Evolutionary conservation across 2,888 invertebrate genomes (phyloP).

Genomic region (Cryptocephalus primarius): DNA sequence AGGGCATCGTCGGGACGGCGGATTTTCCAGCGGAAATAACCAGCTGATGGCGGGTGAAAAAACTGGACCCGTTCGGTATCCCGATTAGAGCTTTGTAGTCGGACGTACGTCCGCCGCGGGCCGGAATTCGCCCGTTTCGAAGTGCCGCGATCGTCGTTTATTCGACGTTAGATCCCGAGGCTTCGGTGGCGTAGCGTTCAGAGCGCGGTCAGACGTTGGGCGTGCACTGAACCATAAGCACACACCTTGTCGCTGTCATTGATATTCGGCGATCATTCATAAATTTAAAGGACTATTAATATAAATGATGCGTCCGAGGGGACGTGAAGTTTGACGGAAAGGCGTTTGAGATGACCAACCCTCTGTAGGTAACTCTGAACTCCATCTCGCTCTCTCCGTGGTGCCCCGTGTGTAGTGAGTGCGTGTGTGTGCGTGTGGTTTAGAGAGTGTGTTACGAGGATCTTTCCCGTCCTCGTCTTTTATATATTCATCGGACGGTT

Average conservation of each 20-base stretch:
- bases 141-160: not conserved
- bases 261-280: slow-evolving; percentile 33
- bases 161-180: not conserved
- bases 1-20: slow-evolving; percentile 30
- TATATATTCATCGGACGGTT: too few relatives aligned
- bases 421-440: slow-evolving; percentile 9
- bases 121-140: not conserved
- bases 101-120: slow-evolving; percentile 17
- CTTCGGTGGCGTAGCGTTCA: slow-evolving; percentile 4
- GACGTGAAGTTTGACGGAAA: slow-evolving; percentile 31
- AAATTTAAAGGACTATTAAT: slow-evolving; percentile 23
- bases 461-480: too few relatives aligned
- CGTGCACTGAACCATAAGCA: slow-evolving; percentile 31
- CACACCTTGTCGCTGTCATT: slow-evolving; percentile 32
- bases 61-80: slow-evolving; percentile 27
- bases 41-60: slow-evolving; percentile 42
- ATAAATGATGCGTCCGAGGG: slow-evolving; percentile 29
- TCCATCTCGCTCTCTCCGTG: not conserved
- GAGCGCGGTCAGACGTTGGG: slow-evolving; percentile 26
- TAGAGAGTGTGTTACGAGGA: too few relatives aligned
- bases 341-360: slow-evolving; percentile 14
- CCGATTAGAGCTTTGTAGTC: slow-evolving; percentile 5
- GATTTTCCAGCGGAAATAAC: slow-evolving; percentile 36
- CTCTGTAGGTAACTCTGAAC: too few relatives aligned
- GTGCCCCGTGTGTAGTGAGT: not conserved